Base-by-base conservation (phyloP, 2,113 vertebrate species). In the Strix aluco region DNA sequence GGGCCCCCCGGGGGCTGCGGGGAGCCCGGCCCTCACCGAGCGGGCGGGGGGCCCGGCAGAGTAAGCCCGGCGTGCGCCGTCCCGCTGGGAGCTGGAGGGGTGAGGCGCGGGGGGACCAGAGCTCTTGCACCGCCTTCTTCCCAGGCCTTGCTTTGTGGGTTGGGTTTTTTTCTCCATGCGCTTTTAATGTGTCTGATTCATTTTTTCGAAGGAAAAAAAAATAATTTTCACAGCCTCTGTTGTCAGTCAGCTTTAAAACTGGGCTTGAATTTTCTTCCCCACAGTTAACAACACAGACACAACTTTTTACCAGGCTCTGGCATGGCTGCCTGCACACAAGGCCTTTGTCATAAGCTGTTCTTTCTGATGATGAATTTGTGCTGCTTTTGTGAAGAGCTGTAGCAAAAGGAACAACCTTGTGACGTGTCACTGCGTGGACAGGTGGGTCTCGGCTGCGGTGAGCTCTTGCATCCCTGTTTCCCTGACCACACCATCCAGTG, bases 351-450 rank as follows among this genome's bases (percentile, higher is more conserved):
- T 5, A 7, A 23, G 23, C 23, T 8, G 4, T n/a, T 47, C 11
- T 15, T 27, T 23, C 20, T 17, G 23, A 5, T 29, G 32, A 5
- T 69, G 29, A 14, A 20, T n/a, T 42, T 55, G 11, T 9, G 47
- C 19, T 27, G 51, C 32, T 30, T 46, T 22, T 21, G 40, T 6
- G 57, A 42, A 25, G 58, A 26, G 26, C n/a, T 23, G 44, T 1
- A 18, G 59, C n/a, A 14, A 49, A 11, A 55, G 34, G n/a, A 81
- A 9, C 58, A 13, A 0, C 22, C 21, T 30, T 16, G 38, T 18
- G 17, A 11, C 5, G 0, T 22, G 42, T 27, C 0, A 0, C 49
- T 49, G 49, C 26, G 1, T 0, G 40, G n/a, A 10, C 46, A 6
- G 61, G 23, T 7, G 38, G 18, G 42, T 10, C 47, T 22, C 23